A percentile compares a stretch with the other conserved stretches of the same genome.
Conservation (phyloP, 2,797 vertebrate genomes). For the Lindbergichthys nudifrons region DNA sequence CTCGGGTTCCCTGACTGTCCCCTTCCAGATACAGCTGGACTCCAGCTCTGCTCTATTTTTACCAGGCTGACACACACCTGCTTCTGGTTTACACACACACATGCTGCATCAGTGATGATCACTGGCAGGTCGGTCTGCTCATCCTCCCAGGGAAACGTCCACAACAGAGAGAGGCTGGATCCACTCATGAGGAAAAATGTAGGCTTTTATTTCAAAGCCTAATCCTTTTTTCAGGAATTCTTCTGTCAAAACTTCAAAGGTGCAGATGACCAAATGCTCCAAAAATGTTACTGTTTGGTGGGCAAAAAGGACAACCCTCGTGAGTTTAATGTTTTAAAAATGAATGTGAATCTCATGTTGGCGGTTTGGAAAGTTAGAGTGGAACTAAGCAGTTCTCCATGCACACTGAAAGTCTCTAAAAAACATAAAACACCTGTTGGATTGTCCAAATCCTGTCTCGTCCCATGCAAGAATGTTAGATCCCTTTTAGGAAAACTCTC, state of each 20-base stretch:
- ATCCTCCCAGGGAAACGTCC: constrained; percentile 36
- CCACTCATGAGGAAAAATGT: constrained; percentile 51
- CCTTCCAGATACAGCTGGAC: constrained; percentile 26
- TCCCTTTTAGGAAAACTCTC: not conserved
- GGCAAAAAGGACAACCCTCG: constrained; percentile 5
- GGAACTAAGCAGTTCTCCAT: not conserved
- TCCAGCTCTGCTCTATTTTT: constrained; percentile 4
- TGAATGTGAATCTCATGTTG: not conserved
- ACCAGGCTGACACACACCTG: constrained; percentile 44
- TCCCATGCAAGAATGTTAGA: not conserved
- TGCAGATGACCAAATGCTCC: constrained; percentile 26
- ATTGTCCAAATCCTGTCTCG: not conserved
- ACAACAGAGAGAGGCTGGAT: constrained; percentile 43
- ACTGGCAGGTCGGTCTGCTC: constrained; percentile 35
- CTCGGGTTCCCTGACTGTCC: constrained; percentile 40
- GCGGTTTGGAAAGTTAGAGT: not conserved
- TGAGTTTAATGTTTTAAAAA: constrained; percentile 3
- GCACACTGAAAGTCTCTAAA: not conserved
- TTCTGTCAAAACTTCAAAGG: constrained; percentile 59
- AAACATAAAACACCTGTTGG: not conserved
- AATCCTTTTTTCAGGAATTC: constrained; percentile 45
- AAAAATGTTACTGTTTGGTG: constrained; percentile 29
- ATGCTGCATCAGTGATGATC: constrained; percentile 26
- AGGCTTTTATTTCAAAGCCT: constrained; percentile 58
- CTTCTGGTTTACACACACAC: constrained; percentile 55